Percentiles rank a stretch among this genome's conserved stretches.
Conservation (phyloP, 2,888 invertebrate species). For the Acleris emargana region DNA sequence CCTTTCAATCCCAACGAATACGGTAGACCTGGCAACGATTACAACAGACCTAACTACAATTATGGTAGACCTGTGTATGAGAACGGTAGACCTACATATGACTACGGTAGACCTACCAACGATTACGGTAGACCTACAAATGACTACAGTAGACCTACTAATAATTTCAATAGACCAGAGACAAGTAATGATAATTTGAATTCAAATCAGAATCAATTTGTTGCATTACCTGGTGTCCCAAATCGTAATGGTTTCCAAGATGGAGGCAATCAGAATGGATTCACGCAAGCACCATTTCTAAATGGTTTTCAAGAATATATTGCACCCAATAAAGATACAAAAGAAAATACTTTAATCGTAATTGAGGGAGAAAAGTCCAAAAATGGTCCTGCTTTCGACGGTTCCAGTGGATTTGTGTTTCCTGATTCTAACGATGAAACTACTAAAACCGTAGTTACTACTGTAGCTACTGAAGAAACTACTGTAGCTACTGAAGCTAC, state of each 20-base stretch:
- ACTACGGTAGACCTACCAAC: constrained; percentile 38
- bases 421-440: constrained; percentile 11
- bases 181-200: too few relatives aligned
- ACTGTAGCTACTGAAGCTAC: constrained; percentile 16
- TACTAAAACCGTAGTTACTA: constrained; percentile 13
- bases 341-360: constrained; percentile 16
- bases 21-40: constrained; percentile 13
- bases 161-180: too few relatives aligned
- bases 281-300: background rate
- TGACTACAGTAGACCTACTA: constrained; percentile 39
- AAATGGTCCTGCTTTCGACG: constrained; percentile 14
- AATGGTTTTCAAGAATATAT: background rate
- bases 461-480: constrained; percentile 11
- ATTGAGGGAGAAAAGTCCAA: constrained; percentile 10
- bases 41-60: constrained; percentile 38
- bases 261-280: constrained; percentile 1
- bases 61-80: constrained; percentile 27
- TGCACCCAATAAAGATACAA: background rate
- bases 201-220: background rate
- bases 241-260: constrained; percentile 27
- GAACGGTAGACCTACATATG: constrained; percentile 22
- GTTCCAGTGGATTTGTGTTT: constrained; percentile 14
- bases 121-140: constrained; percentile 31
- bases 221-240: constrained; percentile 16
- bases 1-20: constrained; percentile 41